Evolutionary conservation across 2,888 invertebrate species (phyloP), one percentile per base, ranked within the genome.

Genomic region (Habroteleia sp.): DNA sequence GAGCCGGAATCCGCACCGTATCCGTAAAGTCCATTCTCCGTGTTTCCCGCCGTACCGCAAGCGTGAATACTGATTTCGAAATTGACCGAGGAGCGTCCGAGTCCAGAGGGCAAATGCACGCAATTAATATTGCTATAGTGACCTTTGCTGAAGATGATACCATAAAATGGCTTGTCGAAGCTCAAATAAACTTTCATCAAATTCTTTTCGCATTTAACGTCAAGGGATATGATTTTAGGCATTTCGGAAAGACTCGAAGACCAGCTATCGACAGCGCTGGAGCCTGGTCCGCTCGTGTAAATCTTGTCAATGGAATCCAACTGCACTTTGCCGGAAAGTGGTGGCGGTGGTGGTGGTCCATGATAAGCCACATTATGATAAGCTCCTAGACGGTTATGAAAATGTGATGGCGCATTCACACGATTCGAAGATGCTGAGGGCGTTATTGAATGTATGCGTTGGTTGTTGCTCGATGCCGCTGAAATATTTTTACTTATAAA

Each of bases 141-240:
- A 0, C 97, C 97, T 88, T 97, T 97, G 74, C 96, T 96, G 90
- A 97, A 97, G 29, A 97, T 95, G 44, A 97, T 96, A n/a, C 97
- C 97, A 82, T 95, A 96, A 91, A 97, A 97, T 0, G 97, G 97
- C 84, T 96, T 96, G 84, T 97, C 97, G 84, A 97, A 97, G 77
- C 96, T 95, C n/a, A 97, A 91, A 83, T 95, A 96, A 0, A 97
- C 96, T 87, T 97, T 94, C 97, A 97, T 97, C 60, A 95, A 91
- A 84, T 94, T 96, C 87, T 97, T 97, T 89, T 97, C 97, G 88
- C 97, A 97, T 87, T 97, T 97, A 0, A 97, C 97, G 82, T 97
- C 97, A 6, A 97, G 90, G 0, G 96, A 96, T 5, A 96, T 93
- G 73, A 97, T 97, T 89, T 97, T 96, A 0, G 97, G 97, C 96